A percentile compares a stretch with the other conserved stretches of the same genome.
Evolutionary conservation across 2,113 vertebrate species (phyloP).

Genomic region (Vicugna pacos): DNA sequence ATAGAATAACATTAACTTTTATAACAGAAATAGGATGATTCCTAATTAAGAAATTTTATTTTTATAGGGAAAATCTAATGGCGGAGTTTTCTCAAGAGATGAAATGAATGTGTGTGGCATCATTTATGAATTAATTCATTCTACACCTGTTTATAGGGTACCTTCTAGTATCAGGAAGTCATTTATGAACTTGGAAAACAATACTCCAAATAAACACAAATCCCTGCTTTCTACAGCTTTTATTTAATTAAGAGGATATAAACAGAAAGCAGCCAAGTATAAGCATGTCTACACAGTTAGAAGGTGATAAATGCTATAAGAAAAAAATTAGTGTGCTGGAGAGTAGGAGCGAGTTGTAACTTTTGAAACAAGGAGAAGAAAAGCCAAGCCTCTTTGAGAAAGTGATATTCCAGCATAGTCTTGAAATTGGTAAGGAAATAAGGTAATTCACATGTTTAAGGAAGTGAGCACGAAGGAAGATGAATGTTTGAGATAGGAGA

Average conservation of each 20-base stretch:
- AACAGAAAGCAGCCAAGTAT: neutral
- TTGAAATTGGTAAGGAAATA: neutral
- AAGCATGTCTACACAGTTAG: neutral
- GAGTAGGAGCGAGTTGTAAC: neutral
- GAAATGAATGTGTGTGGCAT: neutral
- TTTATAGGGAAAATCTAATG: neutral
- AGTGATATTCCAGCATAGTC: neutral
- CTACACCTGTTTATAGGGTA: neutral
- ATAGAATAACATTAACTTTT: neutral
- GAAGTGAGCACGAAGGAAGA: neutral
- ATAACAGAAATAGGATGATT: neutral
- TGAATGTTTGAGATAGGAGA: neutral
- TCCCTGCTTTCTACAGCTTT: neutral
- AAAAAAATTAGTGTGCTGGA: neutral
- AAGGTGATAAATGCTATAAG: neutral
- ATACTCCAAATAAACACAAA: neutral
- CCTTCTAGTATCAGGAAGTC: neutral
- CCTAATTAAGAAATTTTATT: neutral
- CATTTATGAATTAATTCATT: neutral
- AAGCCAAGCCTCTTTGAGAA: neutral
- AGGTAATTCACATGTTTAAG: neutral
- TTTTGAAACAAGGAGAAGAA: neutral
- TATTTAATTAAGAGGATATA: neutral
- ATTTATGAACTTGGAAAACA: neutral
- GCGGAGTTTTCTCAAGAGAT: neutral